Evolutionary conservation across 2,888 invertebrate species (phyloP), one percentile per base, ranked within the genome.

Genomic region (Nomada fucata): DNA sequence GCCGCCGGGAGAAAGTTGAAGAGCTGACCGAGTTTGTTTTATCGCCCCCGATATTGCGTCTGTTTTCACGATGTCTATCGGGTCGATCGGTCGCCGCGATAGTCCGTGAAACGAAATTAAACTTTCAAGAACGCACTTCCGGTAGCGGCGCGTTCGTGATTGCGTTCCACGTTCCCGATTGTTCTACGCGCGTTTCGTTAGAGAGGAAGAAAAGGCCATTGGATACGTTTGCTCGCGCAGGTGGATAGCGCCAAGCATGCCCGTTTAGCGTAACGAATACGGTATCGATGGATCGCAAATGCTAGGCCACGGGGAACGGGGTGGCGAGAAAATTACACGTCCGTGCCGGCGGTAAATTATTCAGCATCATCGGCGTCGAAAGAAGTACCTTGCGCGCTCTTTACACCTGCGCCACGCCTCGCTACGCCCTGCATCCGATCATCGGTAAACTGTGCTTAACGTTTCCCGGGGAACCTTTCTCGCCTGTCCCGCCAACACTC

Each of bases 341-440:
- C 36, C 5, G 36, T 73, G 60, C 50, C 50, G 55, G 29, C 73
- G 50, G 61, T 57, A 79, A 80, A 79, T 80, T 80, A 79, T 79
- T 80, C 67, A 72, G 79, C 80, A 79, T 79, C 60, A 79, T 67
- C 79, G 79, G 18, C 65, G 72, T 79, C 65, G 61, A 44, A 23
- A 63, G 67, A 69, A 63, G 67, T 50, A n/a, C 20, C 61, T 61
- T 20, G 26, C 55, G 60, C 59, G 67, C 79, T 79, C 79, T 80
- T 80, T 80, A 80, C 79, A 79, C 79, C 79, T 79, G 79, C 79
- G 70, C 79, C 80, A 80, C 79, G 80, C 80, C 67, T 47, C 61
- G 73, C 73, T 67, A 67, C 65, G n/a, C 57, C 73, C 18, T 29
- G 67, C 61, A 44, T 57, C 63, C 63, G 63, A 76, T 79, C 79